phyloP scores from a whole-genome alignment of 1,140 invertebrate genomes.

The Drosophila oshimai region DNA sequence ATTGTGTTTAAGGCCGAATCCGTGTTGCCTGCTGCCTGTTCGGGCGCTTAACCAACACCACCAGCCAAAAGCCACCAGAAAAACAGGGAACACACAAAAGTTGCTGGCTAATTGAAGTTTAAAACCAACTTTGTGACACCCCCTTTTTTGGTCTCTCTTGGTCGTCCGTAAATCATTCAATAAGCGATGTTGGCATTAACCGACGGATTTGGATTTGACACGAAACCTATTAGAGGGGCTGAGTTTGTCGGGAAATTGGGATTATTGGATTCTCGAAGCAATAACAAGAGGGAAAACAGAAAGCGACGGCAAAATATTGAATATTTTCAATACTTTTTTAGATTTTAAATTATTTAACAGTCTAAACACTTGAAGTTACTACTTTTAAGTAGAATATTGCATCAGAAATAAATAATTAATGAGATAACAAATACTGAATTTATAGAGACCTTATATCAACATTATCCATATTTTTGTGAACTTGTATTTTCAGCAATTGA shows the following conservation, averaged over 20 bases:
- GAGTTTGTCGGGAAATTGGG: too few species aligned
- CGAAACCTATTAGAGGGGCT: conserved; percentile 5
- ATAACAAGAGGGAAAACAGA: not conserved
- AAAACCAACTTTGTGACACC: conserved; percentile 18
- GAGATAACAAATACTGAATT: too few species aligned
- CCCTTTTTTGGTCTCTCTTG: not conserved
- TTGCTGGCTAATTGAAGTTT: conserved; percentile 48
- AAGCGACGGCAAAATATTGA: too few species aligned
- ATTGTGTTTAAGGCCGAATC: conserved; percentile 12
- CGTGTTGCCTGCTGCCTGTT: conserved; percentile 31
- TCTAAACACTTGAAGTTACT: too few species aligned
- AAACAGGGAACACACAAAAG: not conserved
- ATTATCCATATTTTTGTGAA: too few species aligned
- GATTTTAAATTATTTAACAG: not conserved
- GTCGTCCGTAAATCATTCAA: conserved; percentile 45
- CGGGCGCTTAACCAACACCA: not conserved
- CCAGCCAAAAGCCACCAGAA: not conserved
- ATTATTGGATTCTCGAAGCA: conserved; percentile 3
- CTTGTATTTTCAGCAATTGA: not conserved
- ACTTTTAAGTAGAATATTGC: too few species aligned
- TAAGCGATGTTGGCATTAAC: conserved; percentile 34
- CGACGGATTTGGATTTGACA: conserved; percentile 29
- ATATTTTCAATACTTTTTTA: not conserved
- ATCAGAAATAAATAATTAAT: too few species aligned
- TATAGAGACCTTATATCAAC: too few species aligned